phyloP scores from a whole-genome alignment of 1,140 invertebrate genomes.

The Saccostrea echinata region DNA sequence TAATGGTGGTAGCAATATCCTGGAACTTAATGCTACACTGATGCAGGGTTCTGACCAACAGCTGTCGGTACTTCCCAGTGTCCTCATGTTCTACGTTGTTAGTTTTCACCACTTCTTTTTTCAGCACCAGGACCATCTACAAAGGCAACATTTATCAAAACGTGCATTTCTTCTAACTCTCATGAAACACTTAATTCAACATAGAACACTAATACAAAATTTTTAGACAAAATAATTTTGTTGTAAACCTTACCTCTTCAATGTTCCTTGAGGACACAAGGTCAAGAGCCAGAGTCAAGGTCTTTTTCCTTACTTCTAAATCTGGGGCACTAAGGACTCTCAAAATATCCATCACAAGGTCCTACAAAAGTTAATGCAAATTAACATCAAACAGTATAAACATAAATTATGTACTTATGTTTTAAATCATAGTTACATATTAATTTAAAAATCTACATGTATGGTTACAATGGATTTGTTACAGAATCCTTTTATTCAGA shows the following conservation, averaged over 20 bases:
- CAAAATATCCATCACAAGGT: conserved; percentile 99
- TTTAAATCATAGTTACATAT: not conserved
- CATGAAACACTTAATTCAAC: no score
- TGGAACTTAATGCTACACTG: conserved; percentile 98
- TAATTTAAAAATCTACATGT: not conserved
- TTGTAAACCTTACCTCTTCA: conserved; percentile 85
- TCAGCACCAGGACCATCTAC: conserved; percentile 94
- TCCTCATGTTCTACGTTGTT: conserved; percentile 94
- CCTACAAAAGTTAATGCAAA: conserved; percentile 79
- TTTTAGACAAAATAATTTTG: no score
- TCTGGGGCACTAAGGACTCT: conserved; percentile 95
- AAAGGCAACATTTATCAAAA: not conserved
- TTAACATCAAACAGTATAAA: no score
- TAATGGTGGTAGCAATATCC: conserved; percentile 95
- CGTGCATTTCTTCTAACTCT: not conserved
- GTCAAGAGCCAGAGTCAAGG: conserved; percentile 91
- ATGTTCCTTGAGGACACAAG: conserved; percentile 96
- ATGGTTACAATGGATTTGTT: not conserved
- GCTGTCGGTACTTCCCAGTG: conserved; percentile 96
- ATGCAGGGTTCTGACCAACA: conserved; percentile 96
- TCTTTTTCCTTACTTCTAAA: conserved; percentile 94
- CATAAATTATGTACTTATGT: no score
- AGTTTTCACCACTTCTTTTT: conserved; percentile 85
- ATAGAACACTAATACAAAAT: no score
- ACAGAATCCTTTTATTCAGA: not conserved